Evolutionary conservation across 2,797 vertebrate genomes (phyloP), one percentile per base, ranked within the genome.

Genomic region (Brotogeris chrysoptera): DNA sequence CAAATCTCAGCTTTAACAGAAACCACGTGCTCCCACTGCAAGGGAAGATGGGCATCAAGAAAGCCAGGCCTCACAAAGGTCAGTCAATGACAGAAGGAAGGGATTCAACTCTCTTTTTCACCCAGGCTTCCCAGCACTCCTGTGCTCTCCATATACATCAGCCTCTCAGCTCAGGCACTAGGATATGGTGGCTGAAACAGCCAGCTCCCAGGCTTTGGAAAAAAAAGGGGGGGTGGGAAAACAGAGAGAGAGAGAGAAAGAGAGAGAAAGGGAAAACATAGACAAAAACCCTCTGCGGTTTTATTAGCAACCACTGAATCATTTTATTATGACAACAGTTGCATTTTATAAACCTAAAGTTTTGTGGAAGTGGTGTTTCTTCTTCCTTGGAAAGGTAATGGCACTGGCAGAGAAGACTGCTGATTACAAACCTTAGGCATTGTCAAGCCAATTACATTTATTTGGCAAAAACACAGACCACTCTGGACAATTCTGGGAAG

Each of bases 11-110:
- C 52, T 86, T 47, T 38, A 60, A 39, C 5, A 84, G 73, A 41
- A 83, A 15, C 18, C 16, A 17, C 36, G 65, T 4, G n/a, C n/a
- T 18, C 13, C 38, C 46, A 30, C n/a, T 19, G 11, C 47, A 59
- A 49, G 30, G 32, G 23, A 61, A 63, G 3, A 11, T 3, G 12
- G 23, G 17, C 38, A 47, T 24, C 43, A 73, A 27, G 13, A 34
- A 63, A 55, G 50, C 23, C 50, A 80, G 57, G 63, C 3, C 16
- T 65, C 41, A 41, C 0, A 4, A n/a, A 59, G 13, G 21, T 27
- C 34, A 39, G n/a, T 8, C 1, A 1, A 7, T 16, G 30, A 30
- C 0, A 39, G 13, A 44, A 87, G 27, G 2, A 23, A n/a, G 20
- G 57, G 66, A 59, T 17, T 69, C 25, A 20, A 3, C 5, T 59